Evolutionary conservation across 2,797 vertebrate species (phyloP).

Genomic region (Craterocephalus amniculus): DNA sequence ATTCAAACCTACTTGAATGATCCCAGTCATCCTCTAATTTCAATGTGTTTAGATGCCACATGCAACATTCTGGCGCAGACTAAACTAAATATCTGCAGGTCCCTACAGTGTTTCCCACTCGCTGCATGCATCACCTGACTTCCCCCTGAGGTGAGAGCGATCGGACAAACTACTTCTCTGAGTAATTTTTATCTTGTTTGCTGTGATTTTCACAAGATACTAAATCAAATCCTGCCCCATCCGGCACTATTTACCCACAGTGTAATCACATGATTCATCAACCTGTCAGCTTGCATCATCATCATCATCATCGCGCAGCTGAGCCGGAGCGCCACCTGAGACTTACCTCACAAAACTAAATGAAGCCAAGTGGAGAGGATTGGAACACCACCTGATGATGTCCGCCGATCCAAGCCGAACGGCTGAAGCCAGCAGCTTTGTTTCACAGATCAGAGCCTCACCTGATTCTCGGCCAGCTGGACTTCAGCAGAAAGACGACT

Average conservation of each 20-base stretch:
- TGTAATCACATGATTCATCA: background rate
- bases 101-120: too few relatives aligned
- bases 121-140: too few relatives aligned
- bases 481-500: slow-evolving; percentile 19
- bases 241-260: background rate
- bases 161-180: too few relatives aligned
- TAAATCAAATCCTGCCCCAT: background rate
- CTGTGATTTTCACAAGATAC: background rate
- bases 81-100: too few relatives aligned
- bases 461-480: slow-evolving; percentile 49
- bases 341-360: slow-evolving; percentile 9
- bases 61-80: too few relatives aligned
- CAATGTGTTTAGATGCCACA: too few relatives aligned
- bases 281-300: background rate
- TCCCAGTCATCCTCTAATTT: too few relatives aligned
- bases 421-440: slow-evolving; percentile 7
- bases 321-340: slow-evolving; percentile 8
- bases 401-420: background rate
- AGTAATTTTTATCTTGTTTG: background rate
- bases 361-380: background rate
- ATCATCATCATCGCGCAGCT: background rate
- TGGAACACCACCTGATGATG: slow-evolving; percentile 8
- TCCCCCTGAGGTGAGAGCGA: too few relatives aligned
- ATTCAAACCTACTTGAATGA: too few relatives aligned
- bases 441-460: slow-evolving; percentile 32